Base-by-base conservation (phyloP, 1,140 invertebrate species). In the Epicauta chinensis region DNA sequence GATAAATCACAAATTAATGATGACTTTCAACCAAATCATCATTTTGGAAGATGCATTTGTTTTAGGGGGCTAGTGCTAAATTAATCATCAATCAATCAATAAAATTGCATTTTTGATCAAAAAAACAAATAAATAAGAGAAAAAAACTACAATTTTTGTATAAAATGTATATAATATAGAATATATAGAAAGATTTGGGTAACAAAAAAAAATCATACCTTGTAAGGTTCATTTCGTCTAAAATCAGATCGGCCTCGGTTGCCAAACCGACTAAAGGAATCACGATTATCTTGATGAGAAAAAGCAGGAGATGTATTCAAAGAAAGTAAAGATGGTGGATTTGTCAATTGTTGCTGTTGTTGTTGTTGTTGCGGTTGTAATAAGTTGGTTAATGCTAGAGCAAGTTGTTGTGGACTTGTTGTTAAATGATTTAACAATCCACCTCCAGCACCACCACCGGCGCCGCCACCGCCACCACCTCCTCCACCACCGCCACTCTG, bases 281-380 rank as follows among this genome's bases (percentile, higher is more conserved):
- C 60, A 53, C 62, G 60, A 50, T 55, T 58, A 52, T 67, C 65
- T 59, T 64, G 62, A 56, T 61, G 61, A 59, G 54, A 63, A 62
- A 60, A 64, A 51, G 59, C 61, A 57, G 64, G 61, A 56, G 61
- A 57, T 40, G 68, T 66, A 58, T 67, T 67, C 56, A 70, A 58
- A 58, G 66, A 68, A 61, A 70, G 65, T 59, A 70, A 65, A 42
- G 68, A 70, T 45, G 68, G 68, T 54, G 68, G 68, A 60, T 23
- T 23, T 23, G 23, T 23, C 23, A 23, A 23, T 65, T 62, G 48
- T 63, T 60, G 48, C 56, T 23, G 23, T 23, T 23, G 23, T 54
- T 62, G 56, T 55, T 63, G 61, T 50, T 61, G 61, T 43, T 68
- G 65, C 34, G 58, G 61, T 55, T 70, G 68, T 44, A 70, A 63